Evolutionary conservation across 2,113 vertebrate species (phyloP).

Genomic region (Isurus oxyrinchus): DNA sequence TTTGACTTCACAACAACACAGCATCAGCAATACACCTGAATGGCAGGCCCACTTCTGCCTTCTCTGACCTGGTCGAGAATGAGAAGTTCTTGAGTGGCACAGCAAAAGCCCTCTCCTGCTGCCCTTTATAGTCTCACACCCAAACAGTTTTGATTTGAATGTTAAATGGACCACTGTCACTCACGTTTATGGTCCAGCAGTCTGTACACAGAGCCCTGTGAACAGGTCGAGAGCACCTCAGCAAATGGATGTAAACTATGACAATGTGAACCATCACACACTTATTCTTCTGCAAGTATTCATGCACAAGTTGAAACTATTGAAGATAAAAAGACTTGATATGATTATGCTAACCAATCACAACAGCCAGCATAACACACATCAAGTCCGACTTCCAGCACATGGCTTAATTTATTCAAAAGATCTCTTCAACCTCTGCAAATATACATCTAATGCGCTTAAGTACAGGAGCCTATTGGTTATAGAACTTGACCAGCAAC

Average conservation of each 20-base stretch:
- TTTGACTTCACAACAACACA: not conserved
- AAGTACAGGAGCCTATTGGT: no score
- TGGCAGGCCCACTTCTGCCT: not conserved
- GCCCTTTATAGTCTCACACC: not conserved
- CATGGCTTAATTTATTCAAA: not conserved
- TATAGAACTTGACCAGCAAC: not conserved
- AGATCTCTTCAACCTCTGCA: not conserved
- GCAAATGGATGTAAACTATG: not conserved
- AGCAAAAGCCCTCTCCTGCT: not conserved
- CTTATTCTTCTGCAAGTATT: not conserved
- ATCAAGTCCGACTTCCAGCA: not conserved
- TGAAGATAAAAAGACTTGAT: not conserved
- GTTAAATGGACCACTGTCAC: not conserved
- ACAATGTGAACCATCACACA: not conserved
- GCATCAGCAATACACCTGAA: not conserved
- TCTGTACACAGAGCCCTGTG: not conserved
- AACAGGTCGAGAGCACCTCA: not conserved
- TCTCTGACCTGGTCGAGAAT: not conserved
- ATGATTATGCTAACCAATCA: not conserved
- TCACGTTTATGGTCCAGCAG: not conserved
- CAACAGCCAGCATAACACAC: not conserved
- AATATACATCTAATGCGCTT: not conserved
- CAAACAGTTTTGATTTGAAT: not conserved
- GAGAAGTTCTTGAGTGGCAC: not conserved
- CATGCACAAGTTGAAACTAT: not conserved